Evolutionary conservation across 2,113 vertebrate species (phyloP).

Genomic region (Trematocara variabile): DNA sequence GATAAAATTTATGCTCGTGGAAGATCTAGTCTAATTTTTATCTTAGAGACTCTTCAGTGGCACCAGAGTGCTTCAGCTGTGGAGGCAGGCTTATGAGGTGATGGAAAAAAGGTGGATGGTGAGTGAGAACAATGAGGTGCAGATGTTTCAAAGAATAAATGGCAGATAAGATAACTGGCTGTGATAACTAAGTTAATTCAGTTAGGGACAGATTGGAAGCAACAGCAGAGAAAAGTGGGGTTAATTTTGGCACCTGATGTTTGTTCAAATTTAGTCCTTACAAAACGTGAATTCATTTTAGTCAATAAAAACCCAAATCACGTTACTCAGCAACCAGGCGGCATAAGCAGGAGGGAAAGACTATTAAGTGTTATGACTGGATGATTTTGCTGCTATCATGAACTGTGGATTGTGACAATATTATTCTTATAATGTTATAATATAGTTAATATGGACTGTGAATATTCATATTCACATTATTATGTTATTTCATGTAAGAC

Average conservation of each 20-base stretch:
- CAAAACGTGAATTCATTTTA: neutral
- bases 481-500: neutral
- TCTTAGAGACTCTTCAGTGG: neutral
- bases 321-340: rapidly evolving
- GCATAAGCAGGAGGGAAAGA: neutral
- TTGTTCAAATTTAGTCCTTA: neutral
- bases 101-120: neutral
- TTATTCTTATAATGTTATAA: neutral
- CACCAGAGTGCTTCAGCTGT: neutral
- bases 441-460: neutral
- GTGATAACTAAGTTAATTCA: neutral
- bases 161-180: neutral
- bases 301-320: neutral
- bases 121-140: neutral
- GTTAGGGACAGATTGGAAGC: neutral
- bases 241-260: neutral
- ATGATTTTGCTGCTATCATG: neutral
- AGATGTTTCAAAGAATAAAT: neutral
- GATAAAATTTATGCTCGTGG: neutral
- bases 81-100: neutral
- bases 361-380: neutral
- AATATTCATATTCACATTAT: neutral
- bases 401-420: neutral
- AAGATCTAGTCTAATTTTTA: neutral
- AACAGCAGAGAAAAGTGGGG: neutral